Evolutionary conservation across 2,113 vertebrate genomes (phyloP).

Genomic region (Cephalopterus ornatus): DNA sequence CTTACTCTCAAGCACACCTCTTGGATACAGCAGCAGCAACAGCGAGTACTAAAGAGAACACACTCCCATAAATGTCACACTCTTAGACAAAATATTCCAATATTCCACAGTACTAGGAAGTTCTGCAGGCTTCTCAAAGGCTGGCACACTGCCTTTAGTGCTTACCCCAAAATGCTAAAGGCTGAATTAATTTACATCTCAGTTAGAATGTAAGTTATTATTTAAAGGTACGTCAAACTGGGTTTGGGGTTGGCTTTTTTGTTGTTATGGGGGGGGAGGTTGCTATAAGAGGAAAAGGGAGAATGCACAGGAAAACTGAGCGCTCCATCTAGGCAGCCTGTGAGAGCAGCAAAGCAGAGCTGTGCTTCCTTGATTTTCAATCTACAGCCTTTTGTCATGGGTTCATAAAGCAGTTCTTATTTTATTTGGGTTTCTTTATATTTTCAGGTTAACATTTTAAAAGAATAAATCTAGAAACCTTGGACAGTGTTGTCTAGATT

Average conservation of each 20-base stretch:
- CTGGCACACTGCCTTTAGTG: not conserved
- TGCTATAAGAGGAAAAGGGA: not conserved
- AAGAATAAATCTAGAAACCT: constrained; percentile 4
- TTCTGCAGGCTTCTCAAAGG: not conserved
- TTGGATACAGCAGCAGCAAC: not conserved
- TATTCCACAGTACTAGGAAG: not conserved
- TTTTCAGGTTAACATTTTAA: constrained; percentile 3
- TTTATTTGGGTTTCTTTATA: constrained; percentile 10
- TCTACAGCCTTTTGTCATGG: not conserved
- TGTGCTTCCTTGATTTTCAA: not conserved
- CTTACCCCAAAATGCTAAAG: not conserved
- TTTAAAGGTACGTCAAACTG: not conserved
- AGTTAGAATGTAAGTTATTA: not conserved
- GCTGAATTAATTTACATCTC: not conserved
- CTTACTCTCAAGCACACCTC: not conserved
- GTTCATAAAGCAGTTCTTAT: not conserved
- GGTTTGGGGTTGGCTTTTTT: not conserved
- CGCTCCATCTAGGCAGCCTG: not conserved
- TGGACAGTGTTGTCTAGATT: not conserved
- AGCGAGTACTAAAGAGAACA: not conserved
- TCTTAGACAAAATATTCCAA: not conserved
- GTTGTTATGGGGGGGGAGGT: not conserved
- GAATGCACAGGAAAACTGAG: not conserved
- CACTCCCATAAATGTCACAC: not conserved
- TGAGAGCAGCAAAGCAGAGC: not conserved